Base-by-base conservation (phyloP, 2,113 vertebrate genomes). In the Xenopus laevis region DNA sequence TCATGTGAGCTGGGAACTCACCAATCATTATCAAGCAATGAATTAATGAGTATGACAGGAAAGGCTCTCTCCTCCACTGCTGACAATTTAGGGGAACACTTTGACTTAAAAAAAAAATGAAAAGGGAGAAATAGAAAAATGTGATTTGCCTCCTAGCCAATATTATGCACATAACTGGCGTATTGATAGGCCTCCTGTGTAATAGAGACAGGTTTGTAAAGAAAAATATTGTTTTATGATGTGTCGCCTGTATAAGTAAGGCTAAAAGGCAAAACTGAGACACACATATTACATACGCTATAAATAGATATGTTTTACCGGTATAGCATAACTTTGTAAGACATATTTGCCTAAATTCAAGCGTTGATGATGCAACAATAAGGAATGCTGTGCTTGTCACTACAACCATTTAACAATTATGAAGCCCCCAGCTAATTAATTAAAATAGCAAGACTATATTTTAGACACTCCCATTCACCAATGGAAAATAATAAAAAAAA, bases 1-100 rank as follows among this genome's bases (percentile, higher is more conserved):
- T 83, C 80, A 82, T 61, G 72, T 83, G 81, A 71, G 17, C 84
- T 83, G 83, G 80, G 73, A 88, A 85, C 80, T 83, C 84, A 82
- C 81, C 73, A 79, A 79, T 85, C 81, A 79, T 84, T 79, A 79
- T 83, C 79, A 84, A 83, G 64, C 81, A 79, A 74, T 83, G 84
- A 87, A 82, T 52, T 40, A 63, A 47, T n/a, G 27, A 21, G 23
- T 69, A 62, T 83, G 83, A 82, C 80, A 83, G 84, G 82, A 76
- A 84, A 83, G 72, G 78, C 23, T 81, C 70, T 80, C 40, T 77
- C 61, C 1, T 18, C 78, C 64, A 59, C 68, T 78, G 78, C 83
- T 78, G 82, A 83, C 83, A 78, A 78, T 81, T 82, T 83, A 81
- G 79, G 80, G 80, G 83, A 80, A 82, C 80, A 74, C 47, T 81